Evolutionary conservation across 2,113 vertebrate genomes (phyloP), one percentile per base, ranked within the genome.

Genomic region (Fregata magnificens): DNA sequence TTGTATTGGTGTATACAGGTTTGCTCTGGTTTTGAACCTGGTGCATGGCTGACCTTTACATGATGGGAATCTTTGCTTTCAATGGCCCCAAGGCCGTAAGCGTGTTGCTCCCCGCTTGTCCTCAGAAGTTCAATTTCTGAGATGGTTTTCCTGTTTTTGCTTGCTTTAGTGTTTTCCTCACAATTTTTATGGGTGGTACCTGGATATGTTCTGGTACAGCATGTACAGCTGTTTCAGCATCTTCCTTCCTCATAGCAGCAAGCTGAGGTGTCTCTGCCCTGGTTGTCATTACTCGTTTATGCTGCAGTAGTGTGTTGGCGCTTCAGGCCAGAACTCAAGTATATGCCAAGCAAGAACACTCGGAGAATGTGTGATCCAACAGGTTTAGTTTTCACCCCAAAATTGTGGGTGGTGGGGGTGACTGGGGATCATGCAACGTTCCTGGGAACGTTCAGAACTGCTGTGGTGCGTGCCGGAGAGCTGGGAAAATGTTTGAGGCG

Each of bases 261-360:
- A 55, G 42, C 16, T 9, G 19, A 62, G 21, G 5, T 32, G 34
- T 19, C 32, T 62, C 58, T 83, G 40, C 5, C 34, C 5, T 0
- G 0, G 9, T 28, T 77, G 14, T 21, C 4, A 0, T 4, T 42
- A 25, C 45, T 71, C 1, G 0, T 24, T 65, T 12, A 13, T 21
- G 15, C 45, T 66, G 31, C 55, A 26, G 45, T 13, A 59, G 16
- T 1, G 3, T n/a, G 16, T 26, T 72, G 59, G 20, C 0, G 1
- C 56, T n/a, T 19, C 18, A 26, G 42, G 29, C 20, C 61, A 49
- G 40, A 55, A n/a, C 12, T 82, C 25, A 10, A 38, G 17, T 28
- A 11, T 8, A 19, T n/a, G 28, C 53, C 16, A 18, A 45, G 31
- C 21, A 74, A 63, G 19, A 62, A 11, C 29, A 18, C 29, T 16